A percentile compares a stretch with the other conserved stretches of the same genome.
phyloP scores from a whole-genome alignment of 2,113 vertebrate genomes.

The Alouatta palliata region DNA sequence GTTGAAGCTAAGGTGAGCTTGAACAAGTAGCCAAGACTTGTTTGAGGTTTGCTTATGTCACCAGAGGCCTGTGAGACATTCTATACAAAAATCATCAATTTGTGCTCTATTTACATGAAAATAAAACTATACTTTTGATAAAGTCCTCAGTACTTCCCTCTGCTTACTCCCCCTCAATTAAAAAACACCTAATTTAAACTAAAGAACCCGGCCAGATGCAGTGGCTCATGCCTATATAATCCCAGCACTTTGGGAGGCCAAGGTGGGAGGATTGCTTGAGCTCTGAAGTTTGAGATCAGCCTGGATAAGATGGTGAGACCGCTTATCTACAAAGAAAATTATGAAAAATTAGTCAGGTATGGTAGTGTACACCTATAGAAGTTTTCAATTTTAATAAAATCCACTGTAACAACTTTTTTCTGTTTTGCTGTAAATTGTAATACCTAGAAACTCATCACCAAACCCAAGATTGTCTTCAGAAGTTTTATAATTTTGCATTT shows the following conservation, averaged over 20 bases:
- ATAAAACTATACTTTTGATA: conserved; percentile 6
- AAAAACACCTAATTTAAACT: neutral
- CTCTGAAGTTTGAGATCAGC: too few relatives aligned
- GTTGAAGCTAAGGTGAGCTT: conserved; percentile 69
- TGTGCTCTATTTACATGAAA: neutral
- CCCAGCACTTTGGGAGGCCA: too few relatives aligned
- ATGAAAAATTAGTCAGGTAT: too few relatives aligned
- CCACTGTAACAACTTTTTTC: neutral
- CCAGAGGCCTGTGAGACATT: neutral
- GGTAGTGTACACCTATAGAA: neutral
- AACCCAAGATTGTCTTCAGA: neutral
- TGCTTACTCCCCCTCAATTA: neutral
- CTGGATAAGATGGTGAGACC: too few relatives aligned
- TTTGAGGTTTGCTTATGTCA: neutral
- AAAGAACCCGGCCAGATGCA: neutral
- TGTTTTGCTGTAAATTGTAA: neutral
- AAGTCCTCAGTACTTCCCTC: neutral
- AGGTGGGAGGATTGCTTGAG: too few relatives aligned
- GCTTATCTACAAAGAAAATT: too few relatives aligned
- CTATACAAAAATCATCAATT: neutral
- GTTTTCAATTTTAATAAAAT: neutral
- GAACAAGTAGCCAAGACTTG: conserved; percentile 18
- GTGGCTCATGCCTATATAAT: too few relatives aligned
- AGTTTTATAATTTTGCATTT: neutral
- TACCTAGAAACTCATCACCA: neutral